Conservation (phyloP, 2,797 vertebrate genomes). For the Squalus acanthias region DNA sequence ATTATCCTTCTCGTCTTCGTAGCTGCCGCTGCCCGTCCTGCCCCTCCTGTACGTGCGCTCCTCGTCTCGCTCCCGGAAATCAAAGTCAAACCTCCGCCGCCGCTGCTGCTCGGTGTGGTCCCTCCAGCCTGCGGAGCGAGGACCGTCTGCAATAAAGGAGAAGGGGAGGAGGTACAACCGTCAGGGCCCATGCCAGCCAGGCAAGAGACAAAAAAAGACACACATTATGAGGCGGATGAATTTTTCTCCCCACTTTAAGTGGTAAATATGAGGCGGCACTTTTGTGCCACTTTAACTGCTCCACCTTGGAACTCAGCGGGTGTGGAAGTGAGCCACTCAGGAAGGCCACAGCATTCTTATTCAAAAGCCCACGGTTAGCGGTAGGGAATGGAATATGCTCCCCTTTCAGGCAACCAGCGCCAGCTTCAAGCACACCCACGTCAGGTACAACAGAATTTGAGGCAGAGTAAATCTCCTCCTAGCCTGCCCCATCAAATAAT, state of each 20-base stretch:
- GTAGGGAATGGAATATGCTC: background rate
- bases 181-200: background rate
- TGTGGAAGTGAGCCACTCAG: too few relatives aligned
- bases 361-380: too few relatives aligned
- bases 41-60: constrained; percentile 65
- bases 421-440: background rate
- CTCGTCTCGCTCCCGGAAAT: constrained; percentile 72
- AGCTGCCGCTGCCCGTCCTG: constrained; percentile 60
- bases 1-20: constrained; percentile 78
- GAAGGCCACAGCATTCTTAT: too few relatives aligned
- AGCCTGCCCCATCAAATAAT: background rate
- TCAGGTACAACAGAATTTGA: background rate
- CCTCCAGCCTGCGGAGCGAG: constrained; percentile 84
- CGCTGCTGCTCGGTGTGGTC: constrained; percentile 65
- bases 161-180: background rate
- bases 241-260: background rate
- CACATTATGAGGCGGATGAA: background rate
- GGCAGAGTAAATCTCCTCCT: background rate
- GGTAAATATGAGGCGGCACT: background rate
- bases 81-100: constrained; percentile 81
- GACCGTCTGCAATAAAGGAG: constrained; percentile 62
- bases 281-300: background rate
- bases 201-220: background rate
- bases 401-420: background rate
- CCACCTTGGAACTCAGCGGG: background rate